These are phyloP conservation scores for Salmo trutta DNA, from an alignment of 2,797 vertebrate species.

Conservation along the genomic window DNA sequence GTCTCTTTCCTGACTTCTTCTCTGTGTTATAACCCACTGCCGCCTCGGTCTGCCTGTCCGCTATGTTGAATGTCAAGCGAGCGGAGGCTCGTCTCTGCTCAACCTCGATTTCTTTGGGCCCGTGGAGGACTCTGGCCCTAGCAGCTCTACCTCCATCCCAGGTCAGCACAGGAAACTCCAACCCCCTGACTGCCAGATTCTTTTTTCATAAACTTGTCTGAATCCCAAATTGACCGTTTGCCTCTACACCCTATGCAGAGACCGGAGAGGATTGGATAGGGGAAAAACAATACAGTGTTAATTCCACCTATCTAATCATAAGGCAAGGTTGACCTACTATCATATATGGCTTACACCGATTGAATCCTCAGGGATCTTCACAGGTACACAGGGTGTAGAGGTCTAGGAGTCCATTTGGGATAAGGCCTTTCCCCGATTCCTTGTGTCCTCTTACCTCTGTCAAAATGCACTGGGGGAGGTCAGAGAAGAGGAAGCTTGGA, in stretches of 20 bases:
- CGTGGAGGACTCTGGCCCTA: constrained; percentile 95
- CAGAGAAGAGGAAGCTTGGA: background rate
- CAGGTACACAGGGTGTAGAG: background rate
- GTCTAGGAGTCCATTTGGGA: background rate
- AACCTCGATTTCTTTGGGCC: constrained; percentile 99
- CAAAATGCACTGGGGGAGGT: background rate
- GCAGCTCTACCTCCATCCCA: constrained; percentile 90
- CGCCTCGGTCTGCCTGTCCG: constrained; percentile 29
- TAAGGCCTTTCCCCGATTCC: background rate
- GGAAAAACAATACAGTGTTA: background rate
- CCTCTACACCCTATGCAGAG: background rate
- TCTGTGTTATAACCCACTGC: constrained; percentile 71
- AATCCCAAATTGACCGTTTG: background rate
- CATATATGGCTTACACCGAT: background rate
- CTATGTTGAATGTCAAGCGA: constrained; percentile 83
- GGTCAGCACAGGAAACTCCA: constrained; percentile 79
- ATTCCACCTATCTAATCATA: too few relatives aligned
- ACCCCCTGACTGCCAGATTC: background rate
- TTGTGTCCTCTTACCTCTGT: background rate
- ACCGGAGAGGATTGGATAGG: background rate
- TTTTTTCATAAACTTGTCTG: background rate
- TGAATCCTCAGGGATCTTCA: background rate
- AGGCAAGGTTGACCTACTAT: background rate
- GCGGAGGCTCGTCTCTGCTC: constrained; percentile 97
- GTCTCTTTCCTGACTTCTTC: constrained; percentile 3